Evolutionary conservation across 2,888 invertebrate genomes (phyloP).

Genomic region (Bhutanitis thaidina): DNA sequence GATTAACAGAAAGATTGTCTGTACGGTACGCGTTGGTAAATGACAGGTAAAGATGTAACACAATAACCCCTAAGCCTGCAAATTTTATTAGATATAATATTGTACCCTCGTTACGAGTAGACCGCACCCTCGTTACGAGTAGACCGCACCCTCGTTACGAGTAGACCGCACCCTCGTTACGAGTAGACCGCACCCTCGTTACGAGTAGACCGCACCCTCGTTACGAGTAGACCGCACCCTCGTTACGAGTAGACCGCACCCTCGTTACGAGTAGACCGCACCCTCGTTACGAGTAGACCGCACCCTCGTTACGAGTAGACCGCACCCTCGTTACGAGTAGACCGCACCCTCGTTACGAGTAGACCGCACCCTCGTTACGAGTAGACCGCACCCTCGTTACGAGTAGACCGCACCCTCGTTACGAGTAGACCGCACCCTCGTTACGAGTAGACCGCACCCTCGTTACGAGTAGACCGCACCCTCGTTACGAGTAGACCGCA

Average conservation of each 20-base stretch:
- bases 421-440: neutral
- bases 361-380: neutral
- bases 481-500: neutral
- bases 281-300: neutral
- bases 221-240: neutral
- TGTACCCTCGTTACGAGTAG: constrained; percentile 9
- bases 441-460: neutral
- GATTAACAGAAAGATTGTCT: too few relatives aligned
- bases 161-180: neutral
- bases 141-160: too few relatives aligned
- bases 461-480: neutral
- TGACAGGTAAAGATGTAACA: neutral
- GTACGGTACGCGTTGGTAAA: too few relatives aligned
- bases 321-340: neutral
- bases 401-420: neutral
- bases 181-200: neutral
- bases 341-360: neutral
- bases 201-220: neutral
- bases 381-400: neutral
- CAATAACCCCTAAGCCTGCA: neutral
- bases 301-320: neutral
- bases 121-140: constrained; percentile 9
- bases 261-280: neutral
- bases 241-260: neutral
- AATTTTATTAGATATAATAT: constrained; percentile 8